Base-by-base conservation (phyloP, 1,140 invertebrate species). In the Acromyrmex heyeri region DNA sequence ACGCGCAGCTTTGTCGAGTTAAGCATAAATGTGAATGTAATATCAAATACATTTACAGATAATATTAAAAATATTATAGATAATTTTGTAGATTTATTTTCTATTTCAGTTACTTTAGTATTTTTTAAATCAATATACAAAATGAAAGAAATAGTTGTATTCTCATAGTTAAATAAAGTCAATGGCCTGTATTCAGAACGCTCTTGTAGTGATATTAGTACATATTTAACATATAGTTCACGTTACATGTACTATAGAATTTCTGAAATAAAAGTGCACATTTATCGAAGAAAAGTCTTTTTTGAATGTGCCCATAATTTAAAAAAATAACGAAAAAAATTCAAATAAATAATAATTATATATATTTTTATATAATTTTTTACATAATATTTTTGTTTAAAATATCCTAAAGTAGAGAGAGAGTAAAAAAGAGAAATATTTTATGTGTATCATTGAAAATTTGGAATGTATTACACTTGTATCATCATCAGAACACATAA, bases 21-120 rank as follows among this genome's bases (percentile, higher is more conserved):
- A 87, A 38, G 85, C 91, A 86, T 89, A 86, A 90, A 93, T 89
- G 89, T 85, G 88, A 90, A 86, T 89, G 91, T 92, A 93, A 94
- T 44, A 44, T 94, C 92, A 90, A 94, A 93, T 92, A 92, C 93
- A 92, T 93, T 93, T 91, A 89, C 88, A 86, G 91, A 93, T 91
- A 92, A 73, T 30, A 79, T 53, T 69, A 79, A 79, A 79, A 70
- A 27, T 77, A 77, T 21, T 64, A 38, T 27, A 27, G 10, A 5
- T 14, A 30, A 81, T 30, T n/a, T n/a, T 61, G 10, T 16, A 38
- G 3, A 16, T 59, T 75, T 24, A 1, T 59, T 21, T 34, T 0
- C 21, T 3, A 24, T 24, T 24, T 61, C 7, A 0, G 14, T 76
- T 3, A 16, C 44, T 69, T 70, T 16, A 57, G 18, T 16, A 55